Base-by-base conservation (phyloP, 2,113 vertebrate species). In the Phalacrocorax aristotelis region DNA sequence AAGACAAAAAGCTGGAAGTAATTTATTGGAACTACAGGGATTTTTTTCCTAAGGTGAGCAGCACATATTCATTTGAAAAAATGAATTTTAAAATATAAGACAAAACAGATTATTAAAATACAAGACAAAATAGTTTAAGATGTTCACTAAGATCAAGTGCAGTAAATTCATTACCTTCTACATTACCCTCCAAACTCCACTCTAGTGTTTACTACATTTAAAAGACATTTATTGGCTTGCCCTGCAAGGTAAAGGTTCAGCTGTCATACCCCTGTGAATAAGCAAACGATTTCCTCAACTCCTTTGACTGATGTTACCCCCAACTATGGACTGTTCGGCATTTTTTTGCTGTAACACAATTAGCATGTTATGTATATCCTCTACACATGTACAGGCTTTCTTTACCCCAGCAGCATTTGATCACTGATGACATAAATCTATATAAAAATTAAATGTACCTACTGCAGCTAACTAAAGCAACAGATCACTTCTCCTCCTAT, bases 301-400 rank as follows among this genome's bases (percentile, higher is more conserved):
- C 20, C 29, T 83, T 88, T 75, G 64, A 36, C 14, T 14, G 21
- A 40, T 4, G 8, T 76, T 51, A 72, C 36, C 52, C 30, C 21
- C 26, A 62, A 7, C 55, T 49, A 48, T 1, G 13, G 21, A 38
- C 15, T 0, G 0, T 32, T 25, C n/a, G 32, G 34, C 2, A 0
- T 8, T 2, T 64, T 64, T 52, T 52, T 42, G 3, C 23, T 87
- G 22, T 15, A 80, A 83, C 17, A 11, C 19, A 42, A 18, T 48
- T 44, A 66, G 22, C 13, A 75, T 20, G 21, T 61, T 42, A 65
- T n/a, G 8, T n/a, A 52, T 16, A 38, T 16, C 29, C 7, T 55
- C 42, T 36, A 40, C 10, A 16, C 2, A 8, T 0, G 3, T 19
- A 23, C 9, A 60, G 13, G 26, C 5, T 77, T 76, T 46, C 81